These are phyloP conservation scores for Bubalus kerabau DNA, from an alignment of 2,113 vertebrate species.

Conservation along the genomic window DNA sequence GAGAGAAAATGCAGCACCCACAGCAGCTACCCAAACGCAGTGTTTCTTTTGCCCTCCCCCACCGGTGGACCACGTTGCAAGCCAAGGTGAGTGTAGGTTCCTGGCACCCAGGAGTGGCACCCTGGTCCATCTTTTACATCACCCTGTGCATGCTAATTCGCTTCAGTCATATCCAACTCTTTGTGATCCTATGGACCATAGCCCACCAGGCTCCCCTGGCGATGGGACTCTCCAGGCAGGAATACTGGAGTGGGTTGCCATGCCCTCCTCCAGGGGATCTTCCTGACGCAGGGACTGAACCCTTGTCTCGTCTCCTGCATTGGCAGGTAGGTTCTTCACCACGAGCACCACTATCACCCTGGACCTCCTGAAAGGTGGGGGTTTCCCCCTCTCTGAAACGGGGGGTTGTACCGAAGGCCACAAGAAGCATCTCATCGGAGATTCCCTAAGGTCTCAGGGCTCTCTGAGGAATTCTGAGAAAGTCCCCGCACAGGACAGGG, in stretches of 20 bases:
- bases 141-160: background rate
- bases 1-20: rapidly evolving
- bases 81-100: background rate
- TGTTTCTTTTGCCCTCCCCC: background rate
- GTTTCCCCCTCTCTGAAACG: background rate
- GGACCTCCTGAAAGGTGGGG: background rate
- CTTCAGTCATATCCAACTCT: background rate
- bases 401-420: background rate
- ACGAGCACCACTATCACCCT: rapidly evolving
- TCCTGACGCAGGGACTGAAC: background rate
- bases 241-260: background rate
- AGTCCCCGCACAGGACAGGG: background rate
- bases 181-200: background rate
- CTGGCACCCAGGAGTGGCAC: background rate
- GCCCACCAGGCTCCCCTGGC: background rate
- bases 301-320: background rate
- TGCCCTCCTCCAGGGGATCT: background rate
- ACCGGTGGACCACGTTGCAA: rapidly evolving
- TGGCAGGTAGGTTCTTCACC: background rate
- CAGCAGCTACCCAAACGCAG: rapidly evolving
- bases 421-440: background rate
- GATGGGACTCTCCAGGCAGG: background rate
- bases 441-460: background rate
- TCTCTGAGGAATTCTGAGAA: background rate
- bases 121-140: background rate